phyloP scores from a whole-genome alignment of 2,888 invertebrate genomes.

The Lissonota sp. region DNA sequence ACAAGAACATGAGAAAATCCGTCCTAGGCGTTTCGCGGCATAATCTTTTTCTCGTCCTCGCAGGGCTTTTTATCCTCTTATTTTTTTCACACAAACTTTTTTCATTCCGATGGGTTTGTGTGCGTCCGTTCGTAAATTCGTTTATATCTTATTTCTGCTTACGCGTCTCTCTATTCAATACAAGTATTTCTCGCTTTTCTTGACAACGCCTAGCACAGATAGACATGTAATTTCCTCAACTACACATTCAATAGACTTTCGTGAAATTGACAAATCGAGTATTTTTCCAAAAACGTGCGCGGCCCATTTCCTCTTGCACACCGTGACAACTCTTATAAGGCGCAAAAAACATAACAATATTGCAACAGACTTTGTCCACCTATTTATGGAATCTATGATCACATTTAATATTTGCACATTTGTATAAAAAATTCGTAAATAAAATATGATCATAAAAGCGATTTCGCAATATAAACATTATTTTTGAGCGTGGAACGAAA shows the following conservation, averaged over 20 bases:
- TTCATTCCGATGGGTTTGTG: not conserved
- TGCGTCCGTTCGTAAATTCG: not conserved
- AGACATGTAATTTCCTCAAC: constrained; percentile 41
- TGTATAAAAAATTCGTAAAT: too few species aligned
- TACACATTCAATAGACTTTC: constrained; percentile 34
- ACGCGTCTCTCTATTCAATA: constrained; percentile 5
- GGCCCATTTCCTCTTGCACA: not conserved
- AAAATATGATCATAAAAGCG: too few species aligned
- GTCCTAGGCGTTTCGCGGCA: constrained; percentile 27
- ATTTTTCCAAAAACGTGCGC: not conserved
- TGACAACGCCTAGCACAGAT: constrained; percentile 2
- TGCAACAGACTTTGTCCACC: too few species aligned
- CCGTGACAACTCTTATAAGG: not conserved
- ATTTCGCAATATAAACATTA: too few species aligned
- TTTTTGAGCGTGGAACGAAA: too few species aligned
- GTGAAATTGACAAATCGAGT: constrained; percentile 8
- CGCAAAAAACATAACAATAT: too few species aligned
- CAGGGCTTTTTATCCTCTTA: constrained; percentile 62
- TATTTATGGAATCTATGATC: too few species aligned
- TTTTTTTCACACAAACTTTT: constrained; percentile 42
- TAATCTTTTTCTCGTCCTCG: constrained; percentile 40
- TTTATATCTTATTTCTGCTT: constrained; percentile 24
- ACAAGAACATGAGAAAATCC: constrained; percentile 53
- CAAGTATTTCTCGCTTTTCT: constrained; percentile 3
- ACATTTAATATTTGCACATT: too few species aligned